Conservation (phyloP, 2,113 vertebrate species). For the Crotalus tigris region DNA sequence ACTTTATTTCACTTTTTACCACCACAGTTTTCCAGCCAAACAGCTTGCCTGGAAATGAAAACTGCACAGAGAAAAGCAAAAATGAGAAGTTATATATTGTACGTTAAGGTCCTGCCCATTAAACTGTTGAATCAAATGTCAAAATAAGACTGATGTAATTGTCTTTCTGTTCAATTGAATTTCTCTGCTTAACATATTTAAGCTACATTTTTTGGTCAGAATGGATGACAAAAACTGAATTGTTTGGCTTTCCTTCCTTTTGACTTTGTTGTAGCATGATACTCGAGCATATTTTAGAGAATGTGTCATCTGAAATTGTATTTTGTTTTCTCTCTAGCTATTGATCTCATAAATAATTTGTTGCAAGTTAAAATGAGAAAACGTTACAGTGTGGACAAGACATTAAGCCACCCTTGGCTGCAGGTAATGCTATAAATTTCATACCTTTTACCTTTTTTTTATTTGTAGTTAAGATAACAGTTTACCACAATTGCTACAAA, state of each 20-base stretch:
- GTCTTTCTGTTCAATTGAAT: background rate
- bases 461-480: background rate
- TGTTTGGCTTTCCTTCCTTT: background rate
- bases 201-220: background rate
- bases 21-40: background rate
- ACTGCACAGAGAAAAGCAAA: background rate
- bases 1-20: background rate
- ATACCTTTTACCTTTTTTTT: background rate
- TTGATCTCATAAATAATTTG: conserved; percentile 97
- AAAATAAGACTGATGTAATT: background rate
- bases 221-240: background rate
- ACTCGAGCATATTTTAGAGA: background rate
- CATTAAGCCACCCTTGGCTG: conserved; percentile 94
- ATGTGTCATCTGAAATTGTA: conserved; percentile 49
- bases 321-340: conserved; percentile 78
- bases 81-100: background rate
- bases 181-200: background rate
- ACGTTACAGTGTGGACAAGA: conserved; percentile 95
- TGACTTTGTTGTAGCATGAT: background rate
- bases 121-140: background rate
- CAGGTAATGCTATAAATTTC: conserved; percentile 77
- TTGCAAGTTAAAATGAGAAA: conserved; percentile 99
- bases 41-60: background rate
- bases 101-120: background rate
- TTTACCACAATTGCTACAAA: background rate